Evolutionary conservation across 2,888 invertebrate genomes (phyloP).

Genomic region (Philereme vetulata): DNA sequence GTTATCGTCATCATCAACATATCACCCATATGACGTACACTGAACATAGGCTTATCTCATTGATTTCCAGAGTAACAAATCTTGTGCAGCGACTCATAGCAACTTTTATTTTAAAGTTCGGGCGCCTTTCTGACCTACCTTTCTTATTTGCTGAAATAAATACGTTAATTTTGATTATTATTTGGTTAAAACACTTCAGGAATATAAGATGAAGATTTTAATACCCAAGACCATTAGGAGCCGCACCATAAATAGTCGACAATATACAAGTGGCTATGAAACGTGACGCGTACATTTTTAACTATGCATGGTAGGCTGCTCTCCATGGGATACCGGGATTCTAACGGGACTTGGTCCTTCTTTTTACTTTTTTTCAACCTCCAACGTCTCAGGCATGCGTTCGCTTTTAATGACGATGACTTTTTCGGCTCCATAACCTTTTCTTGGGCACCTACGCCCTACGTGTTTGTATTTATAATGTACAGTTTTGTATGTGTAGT

Average conservation of each 20-base stretch:
- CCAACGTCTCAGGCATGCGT: slow-evolving; percentile 65
- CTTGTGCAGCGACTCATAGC: too few species aligned
- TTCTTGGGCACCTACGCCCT: slow-evolving; percentile 9
- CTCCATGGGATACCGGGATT: slow-evolving; percentile 65
- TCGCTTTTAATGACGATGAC: slow-evolving; percentile 73
- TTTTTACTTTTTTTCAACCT: slow-evolving; percentile 71
- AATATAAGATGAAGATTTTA: too few species aligned
- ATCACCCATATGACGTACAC: too few species aligned
- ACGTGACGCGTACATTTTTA: slow-evolving; percentile 39
- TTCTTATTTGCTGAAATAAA: too few species aligned
- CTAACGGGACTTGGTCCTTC: slow-evolving; percentile 72
- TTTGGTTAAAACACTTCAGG: too few species aligned
- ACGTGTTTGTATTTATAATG: not conserved
- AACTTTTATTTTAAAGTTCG: too few species aligned
- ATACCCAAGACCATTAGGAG: not conserved
- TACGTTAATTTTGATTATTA: too few species aligned
- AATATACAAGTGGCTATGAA: slow-evolving; percentile 23
- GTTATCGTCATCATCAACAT: too few species aligned
- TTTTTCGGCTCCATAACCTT: slow-evolving; percentile 43
- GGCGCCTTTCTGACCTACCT: too few species aligned
- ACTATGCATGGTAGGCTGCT: slow-evolving; percentile 40
- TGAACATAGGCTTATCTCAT: too few species aligned
- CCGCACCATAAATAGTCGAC: slow-evolving; percentile 9
- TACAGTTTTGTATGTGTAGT: not conserved
- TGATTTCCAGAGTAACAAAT: too few species aligned